Base-by-base conservation (phyloP, 2,797 vertebrate species). In the Tamandua tetradactyla region DNA sequence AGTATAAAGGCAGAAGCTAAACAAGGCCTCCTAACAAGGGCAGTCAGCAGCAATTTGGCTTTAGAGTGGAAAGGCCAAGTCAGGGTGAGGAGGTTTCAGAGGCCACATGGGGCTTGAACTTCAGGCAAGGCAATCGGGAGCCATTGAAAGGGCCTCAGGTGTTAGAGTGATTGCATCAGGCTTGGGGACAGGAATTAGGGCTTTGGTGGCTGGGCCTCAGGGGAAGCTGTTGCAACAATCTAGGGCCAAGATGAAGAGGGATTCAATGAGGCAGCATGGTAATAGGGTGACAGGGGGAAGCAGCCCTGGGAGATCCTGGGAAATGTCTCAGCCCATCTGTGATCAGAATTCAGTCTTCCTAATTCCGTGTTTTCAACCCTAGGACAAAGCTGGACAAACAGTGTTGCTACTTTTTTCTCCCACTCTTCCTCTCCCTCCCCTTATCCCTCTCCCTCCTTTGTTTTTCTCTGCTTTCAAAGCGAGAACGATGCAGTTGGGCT, bases 401-500 rank as follows among this genome's bases (percentile, higher is more conserved):
- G 44, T 47, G 44, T 47, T 47, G 44, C 22, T 57, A 30, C 35
- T 4, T 22, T 27, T 75, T 42, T 55, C 32, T 55, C 55, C 10
- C 12, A 3, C 23, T 42, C 35, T 7, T 12, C 22, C 1, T 59
- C 32, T 30, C 5, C 37, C 52, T 27, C 3, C 12, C 4, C 57
- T 1, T 22, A 3, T 37, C 7, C 20, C 66, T 23, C 11, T 4
- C 37, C 15, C 17, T 18, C 52, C 18, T 10, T 2, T 3, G 20
- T 15, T 32, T 22, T 30, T n/a, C 44, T 44, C 49, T 17, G 72
- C 49, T 61, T 64, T 25, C 23, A 0, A 3, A 3, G 0, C 55
- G 7, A 4, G 11, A 32, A 0, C 0, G 1, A 0, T 6, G 49
- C 44, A 0, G 20, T 11, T 6, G 0, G 27, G 35, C 2, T 7